phyloP scores from a whole-genome alignment of 2,888 invertebrate genomes.

The Folsomia manolachei region DNA sequence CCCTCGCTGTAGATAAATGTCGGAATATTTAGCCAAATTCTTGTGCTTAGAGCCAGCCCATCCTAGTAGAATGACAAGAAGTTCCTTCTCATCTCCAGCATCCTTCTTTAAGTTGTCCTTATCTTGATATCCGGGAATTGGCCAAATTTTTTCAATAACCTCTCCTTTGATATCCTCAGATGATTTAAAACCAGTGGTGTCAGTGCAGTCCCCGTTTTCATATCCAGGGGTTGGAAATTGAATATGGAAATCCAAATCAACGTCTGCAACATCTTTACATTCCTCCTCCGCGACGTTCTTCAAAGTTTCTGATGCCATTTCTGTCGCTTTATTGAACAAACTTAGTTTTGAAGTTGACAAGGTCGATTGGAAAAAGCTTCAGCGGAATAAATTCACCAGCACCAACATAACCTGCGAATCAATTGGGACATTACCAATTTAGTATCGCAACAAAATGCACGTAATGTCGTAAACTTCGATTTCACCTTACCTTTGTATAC shows the following conservation, averaged over 20 bases:
- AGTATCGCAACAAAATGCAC: too few relatives aligned
- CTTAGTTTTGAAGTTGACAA: too few relatives aligned
- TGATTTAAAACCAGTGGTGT: conserved; percentile 3
- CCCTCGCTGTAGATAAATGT: conserved; percentile 74
- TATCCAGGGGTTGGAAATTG: conserved; percentile 39
- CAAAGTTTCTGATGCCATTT: background rate
- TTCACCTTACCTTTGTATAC: too few relatives aligned
- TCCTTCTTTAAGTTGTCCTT: conserved; percentile 1
- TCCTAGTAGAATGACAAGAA: conserved; percentile 70
- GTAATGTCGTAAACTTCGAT: too few relatives aligned
- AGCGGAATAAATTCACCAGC: too few relatives aligned
- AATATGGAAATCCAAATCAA: conserved; percentile 42
- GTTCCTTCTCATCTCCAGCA: conserved; percentile 62
- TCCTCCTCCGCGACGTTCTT: background rate
- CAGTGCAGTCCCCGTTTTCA: background rate
- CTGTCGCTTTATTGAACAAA: too few relatives aligned
- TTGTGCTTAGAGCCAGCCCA: conserved; percentile 79
- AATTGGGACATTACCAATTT: too few relatives aligned
- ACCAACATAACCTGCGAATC: too few relatives aligned
- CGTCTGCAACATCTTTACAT: background rate
- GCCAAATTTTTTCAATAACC: conserved; percentile 15
- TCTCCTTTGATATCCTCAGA: background rate
- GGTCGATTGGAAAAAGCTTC: too few relatives aligned
- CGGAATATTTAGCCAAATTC: conserved; percentile 73
- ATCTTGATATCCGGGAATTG: conserved; percentile 7